Base-by-base conservation (phyloP, 2,888 invertebrate genomes). In the Gonocerus acuteangulatus region DNA sequence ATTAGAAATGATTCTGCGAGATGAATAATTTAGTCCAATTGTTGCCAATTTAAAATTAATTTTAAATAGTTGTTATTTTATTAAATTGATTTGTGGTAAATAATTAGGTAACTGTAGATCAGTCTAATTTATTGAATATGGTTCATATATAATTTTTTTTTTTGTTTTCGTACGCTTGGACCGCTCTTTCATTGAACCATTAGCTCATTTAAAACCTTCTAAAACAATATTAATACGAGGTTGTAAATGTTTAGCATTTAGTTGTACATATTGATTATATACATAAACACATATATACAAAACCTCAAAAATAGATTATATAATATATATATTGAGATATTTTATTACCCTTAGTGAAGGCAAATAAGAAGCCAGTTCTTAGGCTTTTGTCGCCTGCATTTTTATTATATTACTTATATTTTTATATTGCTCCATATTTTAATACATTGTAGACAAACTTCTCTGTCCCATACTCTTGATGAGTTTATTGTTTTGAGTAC, bases 371-470 rank as follows among this genome's bases (percentile, higher is more conserved):
- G 23, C 54, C 42, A 22, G 19, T 36, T 54, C n/a, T 13, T 42
- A 36, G 15, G 39, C 36, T 34, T 54, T 54, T 27, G 22, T 36
- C 45, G 57, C 57, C 57, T 27, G 47, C 45, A 45, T 57, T 57
- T n/a, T 57, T 57, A 57, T 47, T 57, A 57, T 57, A 57, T 57
- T 57, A 57, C 44, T 27, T 57, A 57, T 57, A 57, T 57, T 57
- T 57, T 57, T 57, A 15, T 57, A 57, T 54, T 39, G 44, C 47
- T 32, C 42, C 42, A 47, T 57, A 57, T 19, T 57, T 57, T 57
- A 57, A 57, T 57, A 57, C 22, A 7, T 47, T 7, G 19, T 21
- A 47, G 19, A 16, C 15, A 15, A 39, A 39, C 15, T 39, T 39
- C n/a, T n/a, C n/a, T 39, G 15, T 39, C 39, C n/a, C 27, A n/a